These are phyloP conservation scores for Sphenodon punctatus DNA, from an alignment of 2,797 vertebrate species.

Conservation along the genomic window DNA sequence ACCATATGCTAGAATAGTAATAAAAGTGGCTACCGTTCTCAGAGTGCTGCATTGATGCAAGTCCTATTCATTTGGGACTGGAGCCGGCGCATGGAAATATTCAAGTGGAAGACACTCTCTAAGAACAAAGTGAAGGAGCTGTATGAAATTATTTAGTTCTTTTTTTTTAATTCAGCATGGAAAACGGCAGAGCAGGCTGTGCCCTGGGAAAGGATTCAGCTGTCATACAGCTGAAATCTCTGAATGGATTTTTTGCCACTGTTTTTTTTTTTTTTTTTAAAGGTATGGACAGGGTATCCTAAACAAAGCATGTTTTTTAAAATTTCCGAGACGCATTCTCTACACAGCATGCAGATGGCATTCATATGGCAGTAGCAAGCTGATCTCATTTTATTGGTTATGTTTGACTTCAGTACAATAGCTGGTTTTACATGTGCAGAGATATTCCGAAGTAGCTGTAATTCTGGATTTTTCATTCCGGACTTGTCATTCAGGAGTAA, in stretches of 20 bases:
- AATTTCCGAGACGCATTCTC: background rate
- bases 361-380: background rate
- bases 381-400: background rate
- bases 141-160: too few species aligned
- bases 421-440: too few species aligned
- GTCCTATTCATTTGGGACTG: too few species aligned
- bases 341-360: background rate
- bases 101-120: slow-evolving; percentile 14
- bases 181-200: background rate
- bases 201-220: background rate
- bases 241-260: background rate
- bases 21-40: too few species aligned
- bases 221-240: background rate
- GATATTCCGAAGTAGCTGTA: too few species aligned
- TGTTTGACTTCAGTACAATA: background rate
- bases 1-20: background rate
- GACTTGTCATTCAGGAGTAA: too few species aligned
- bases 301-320: background rate
- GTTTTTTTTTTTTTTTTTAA: too few species aligned
- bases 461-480: too few species aligned
- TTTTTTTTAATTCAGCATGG: background rate
- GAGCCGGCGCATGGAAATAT: too few species aligned
- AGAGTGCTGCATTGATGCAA: too few species aligned
- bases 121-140: slow-evolving; percentile 20
- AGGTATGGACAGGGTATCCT: background rate